A percentile compares a stretch with the other conserved stretches of the same genome.
phyloP scores from a whole-genome alignment of 2,888 invertebrate genomes.

The Drosophila colorata region DNA sequence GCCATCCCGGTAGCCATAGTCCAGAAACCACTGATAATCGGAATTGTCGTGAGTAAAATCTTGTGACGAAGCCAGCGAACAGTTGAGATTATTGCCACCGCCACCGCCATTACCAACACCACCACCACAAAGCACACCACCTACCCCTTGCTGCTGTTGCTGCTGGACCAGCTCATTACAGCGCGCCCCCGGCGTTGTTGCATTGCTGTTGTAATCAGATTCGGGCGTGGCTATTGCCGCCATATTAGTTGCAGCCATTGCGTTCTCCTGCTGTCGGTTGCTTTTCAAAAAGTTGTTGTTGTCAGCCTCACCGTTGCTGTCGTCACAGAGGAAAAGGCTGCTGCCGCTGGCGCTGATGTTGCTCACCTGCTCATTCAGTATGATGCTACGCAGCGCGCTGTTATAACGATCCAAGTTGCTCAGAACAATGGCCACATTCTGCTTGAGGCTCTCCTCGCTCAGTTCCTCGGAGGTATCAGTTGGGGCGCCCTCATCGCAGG shows the following conservation, averaged over 20 bases:
- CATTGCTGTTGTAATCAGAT: slow-evolving; percentile 85
- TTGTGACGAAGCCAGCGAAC: slow-evolving; percentile 85
- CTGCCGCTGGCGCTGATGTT: slow-evolving; percentile 68
- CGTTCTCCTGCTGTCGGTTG: slow-evolving; percentile 45
- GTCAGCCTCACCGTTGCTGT: slow-evolving; percentile 44
- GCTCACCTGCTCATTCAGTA: slow-evolving; percentile 84
- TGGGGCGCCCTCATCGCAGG: slow-evolving; percentile 21
- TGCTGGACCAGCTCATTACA: slow-evolving; percentile 55
- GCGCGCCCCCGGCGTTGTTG: slow-evolving; percentile 83
- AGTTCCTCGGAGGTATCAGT: slow-evolving; percentile 79
- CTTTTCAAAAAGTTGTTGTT: slow-evolving; percentile 56
- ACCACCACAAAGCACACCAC: slow-evolving; percentile 77
- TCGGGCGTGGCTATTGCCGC: slow-evolving; percentile 81
- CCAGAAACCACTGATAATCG: slow-evolving; percentile 96
- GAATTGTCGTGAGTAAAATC: slow-evolving; percentile 94
- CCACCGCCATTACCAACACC: slow-evolving; percentile 49
- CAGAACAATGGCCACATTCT: slow-evolving; percentile 85
- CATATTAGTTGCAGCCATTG: slow-evolving; percentile 70
- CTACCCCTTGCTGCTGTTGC: slow-evolving; percentile 71
- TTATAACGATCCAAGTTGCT: slow-evolving; percentile 85
- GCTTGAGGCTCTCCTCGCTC: slow-evolving; percentile 85
- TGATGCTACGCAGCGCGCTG: slow-evolving; percentile 84
- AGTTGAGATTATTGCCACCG: slow-evolving; percentile 82
- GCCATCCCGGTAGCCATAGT: slow-evolving; percentile 94
- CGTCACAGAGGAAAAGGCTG: slow-evolving; percentile 77